Evolutionary conservation across 2,888 invertebrate genomes (phyloP).

Genomic region (Sylvicola fuscatus): DNA sequence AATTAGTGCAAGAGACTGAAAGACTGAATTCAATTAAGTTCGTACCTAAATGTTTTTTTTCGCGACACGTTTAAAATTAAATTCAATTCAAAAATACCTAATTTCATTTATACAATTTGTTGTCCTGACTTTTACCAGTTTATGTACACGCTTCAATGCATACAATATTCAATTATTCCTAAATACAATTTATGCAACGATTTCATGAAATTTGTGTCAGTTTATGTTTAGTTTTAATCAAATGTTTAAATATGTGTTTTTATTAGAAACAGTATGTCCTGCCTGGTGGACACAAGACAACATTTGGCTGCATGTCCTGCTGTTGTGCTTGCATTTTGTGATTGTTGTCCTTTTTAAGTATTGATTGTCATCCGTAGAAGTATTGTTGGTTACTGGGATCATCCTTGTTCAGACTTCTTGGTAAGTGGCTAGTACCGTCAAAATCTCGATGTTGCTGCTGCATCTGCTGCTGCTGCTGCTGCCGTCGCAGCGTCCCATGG

Average conservation of each 20-base stretch:
- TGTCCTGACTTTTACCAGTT: too few species aligned
- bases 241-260: not conserved
- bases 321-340: conserved; percentile 1
- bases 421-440: conserved; percentile 19
- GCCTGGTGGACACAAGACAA: conserved; percentile 13
- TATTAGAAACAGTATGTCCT: conserved; percentile 23
- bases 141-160: too few species aligned
- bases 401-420: conserved; percentile 12
- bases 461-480: conserved; percentile 10
- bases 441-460: conserved; percentile 11
- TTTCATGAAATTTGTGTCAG: too few species aligned
- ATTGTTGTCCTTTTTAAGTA: conserved; percentile 14
- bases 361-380: conserved; percentile 24
- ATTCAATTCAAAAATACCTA: too few species aligned
- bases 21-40: too few species aligned
- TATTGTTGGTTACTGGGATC: conserved; percentile 14
- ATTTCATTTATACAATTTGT: too few species aligned
- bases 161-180: too few species aligned
- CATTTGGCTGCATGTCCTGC: conserved; percentile 1
- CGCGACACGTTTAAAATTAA: too few species aligned
- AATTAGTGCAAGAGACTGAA: too few species aligned
- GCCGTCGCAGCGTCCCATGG: conserved; percentile 20
- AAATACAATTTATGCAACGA: too few species aligned
- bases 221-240: too few species aligned
- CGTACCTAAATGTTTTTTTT: too few species aligned